Evolutionary conservation across 2,797 vertebrate species (phyloP), one percentile per base, ranked within the genome.

Genomic region (Dendrocincla tyrannina): DNA sequence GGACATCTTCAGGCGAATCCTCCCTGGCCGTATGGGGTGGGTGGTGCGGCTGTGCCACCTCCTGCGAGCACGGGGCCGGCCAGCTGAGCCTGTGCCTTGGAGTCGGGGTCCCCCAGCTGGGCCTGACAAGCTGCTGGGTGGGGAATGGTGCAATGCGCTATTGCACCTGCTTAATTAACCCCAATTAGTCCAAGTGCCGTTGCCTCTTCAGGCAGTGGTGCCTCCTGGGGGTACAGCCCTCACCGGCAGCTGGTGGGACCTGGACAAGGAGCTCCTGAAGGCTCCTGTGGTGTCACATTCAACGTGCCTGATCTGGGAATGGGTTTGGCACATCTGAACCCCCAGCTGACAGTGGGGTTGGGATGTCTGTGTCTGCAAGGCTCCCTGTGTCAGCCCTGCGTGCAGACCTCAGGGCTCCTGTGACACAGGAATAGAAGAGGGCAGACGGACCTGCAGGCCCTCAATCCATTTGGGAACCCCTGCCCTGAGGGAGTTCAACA

Each of bases 281-380:
- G 68, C 55, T 83, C 50, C 55, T 3, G 8, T 9, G 77, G 56
- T 28, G 66, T 4, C 11, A 2, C 11, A 28, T 3, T 3, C 41
- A 2, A 0, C 0, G 25, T 32, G 3, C 7, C 8, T 22, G 24
- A 5, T 13, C 15, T 33, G 32, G 17, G 67, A 86, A 35, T 4
- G 47, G 10, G 25, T 49, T 56, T 17, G 80, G 35, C 12, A 3
- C 7, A 0, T 3, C 23, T 41, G 7, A 6, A 27, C 1, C 7
- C 6, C 0, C 19, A 4, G 55, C 35, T 35, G 60, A 33, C 8
- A 11, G 14, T 3, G 63, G 35, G 14, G 3, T 1, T 28, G 77
- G n/a, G 52, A 35, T 20, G n/a, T 11, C 28, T 4, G 1, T 1
- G 2, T 13, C 14, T 33, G 64, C 44, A 18, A 30, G 30, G 18